These are phyloP conservation scores for Bucco capensis DNA, from an alignment of 2,113 vertebrate species.

Conservation along the genomic window DNA sequence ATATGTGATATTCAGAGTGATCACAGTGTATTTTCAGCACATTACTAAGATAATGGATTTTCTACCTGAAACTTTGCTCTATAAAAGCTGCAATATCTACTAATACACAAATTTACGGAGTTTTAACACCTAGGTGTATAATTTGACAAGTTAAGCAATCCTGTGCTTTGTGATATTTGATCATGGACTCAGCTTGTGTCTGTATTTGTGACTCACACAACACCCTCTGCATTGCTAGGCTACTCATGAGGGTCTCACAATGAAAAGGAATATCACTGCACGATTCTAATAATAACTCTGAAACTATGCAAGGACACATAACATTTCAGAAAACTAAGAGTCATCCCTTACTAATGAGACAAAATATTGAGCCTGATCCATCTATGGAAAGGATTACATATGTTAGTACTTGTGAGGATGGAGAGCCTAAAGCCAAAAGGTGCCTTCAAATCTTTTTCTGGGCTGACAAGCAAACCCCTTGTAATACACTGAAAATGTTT, in stretches of 20 bases:
- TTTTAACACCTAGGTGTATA: background rate
- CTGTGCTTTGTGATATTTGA: background rate
- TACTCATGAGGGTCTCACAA: rapidly evolving
- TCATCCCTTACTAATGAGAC: background rate
- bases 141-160: background rate
- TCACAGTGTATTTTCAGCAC: background rate
- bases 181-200: background rate
- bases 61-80: background rate
- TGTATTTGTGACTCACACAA: background rate
- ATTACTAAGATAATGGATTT: background rate
- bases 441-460: background rate
- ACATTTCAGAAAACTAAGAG: background rate
- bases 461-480: background rate
- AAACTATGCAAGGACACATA: background rate
- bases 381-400: background rate
- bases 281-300: background rate
- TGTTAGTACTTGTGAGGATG: background rate
- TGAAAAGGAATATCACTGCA: background rate
- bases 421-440: background rate
- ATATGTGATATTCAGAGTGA: background rate
- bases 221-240: background rate
- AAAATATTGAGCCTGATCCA: background rate
- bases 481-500: background rate
- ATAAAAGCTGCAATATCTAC: background rate
- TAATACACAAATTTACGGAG: background rate